Conservation (phyloP, 1,140 invertebrate species). For the Pogonus chalceus region DNA sequence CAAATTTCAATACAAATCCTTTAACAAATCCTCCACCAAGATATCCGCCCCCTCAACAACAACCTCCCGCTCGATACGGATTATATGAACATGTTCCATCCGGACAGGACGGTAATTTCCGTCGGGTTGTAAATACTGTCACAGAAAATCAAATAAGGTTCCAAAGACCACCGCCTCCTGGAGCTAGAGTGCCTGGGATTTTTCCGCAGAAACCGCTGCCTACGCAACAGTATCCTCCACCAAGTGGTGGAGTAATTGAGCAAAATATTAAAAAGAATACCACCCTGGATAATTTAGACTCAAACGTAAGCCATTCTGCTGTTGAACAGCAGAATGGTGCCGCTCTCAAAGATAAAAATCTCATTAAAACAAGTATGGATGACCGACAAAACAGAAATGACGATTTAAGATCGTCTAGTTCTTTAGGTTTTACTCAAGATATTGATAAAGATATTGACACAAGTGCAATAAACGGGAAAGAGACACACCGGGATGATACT, state of each 20-base stretch:
- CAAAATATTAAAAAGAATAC: constrained; percentile 31
- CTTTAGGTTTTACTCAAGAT: neutral
- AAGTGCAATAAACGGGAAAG: neutral
- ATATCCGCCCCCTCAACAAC: constrained; percentile 1
- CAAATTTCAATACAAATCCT: no score
- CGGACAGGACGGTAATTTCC: neutral
- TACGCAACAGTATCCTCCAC: neutral
- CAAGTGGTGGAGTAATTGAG: neutral
- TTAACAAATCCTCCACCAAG: neutral
- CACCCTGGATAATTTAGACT: constrained; percentile 38
- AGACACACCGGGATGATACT: neutral
- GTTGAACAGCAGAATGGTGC: constrained; percentile 30
- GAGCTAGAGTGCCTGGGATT: constrained; percentile 21
- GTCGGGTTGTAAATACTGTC: neutral
- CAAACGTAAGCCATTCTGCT: constrained; percentile 27
- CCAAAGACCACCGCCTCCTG: constrained; percentile 17
- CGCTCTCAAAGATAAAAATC: constrained; percentile 19
- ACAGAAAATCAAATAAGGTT: neutral
- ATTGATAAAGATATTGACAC: neutral
- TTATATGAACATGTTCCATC: constrained; percentile 9
- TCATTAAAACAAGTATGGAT: neutral
- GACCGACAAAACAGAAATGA: neutral
- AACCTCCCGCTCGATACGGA: constrained; percentile 12
- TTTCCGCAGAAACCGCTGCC: constrained; percentile 24
- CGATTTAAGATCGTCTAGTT: neutral